A percentile compares a stretch with the other conserved stretches of the same genome.
These are phyloP conservation scores for Lasaia peninsularis DNA, from an alignment of 1,140 invertebrate genomes.

Conservation along the genomic window DNA sequence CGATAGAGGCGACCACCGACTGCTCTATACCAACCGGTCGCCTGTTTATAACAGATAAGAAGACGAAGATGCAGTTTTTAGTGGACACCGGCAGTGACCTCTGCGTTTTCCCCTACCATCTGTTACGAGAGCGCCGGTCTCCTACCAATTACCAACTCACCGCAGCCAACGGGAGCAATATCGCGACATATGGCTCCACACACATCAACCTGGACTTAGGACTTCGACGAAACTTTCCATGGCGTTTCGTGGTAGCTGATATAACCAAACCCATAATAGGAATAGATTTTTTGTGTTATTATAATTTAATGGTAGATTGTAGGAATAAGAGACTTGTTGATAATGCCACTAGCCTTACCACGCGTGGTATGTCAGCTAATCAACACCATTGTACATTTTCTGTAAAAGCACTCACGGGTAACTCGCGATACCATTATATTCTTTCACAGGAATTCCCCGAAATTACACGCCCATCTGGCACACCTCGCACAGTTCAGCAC, in stretches of 20 bases:
- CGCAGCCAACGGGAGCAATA: slow-evolving; percentile 3
- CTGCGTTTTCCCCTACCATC: slow-evolving; percentile 14
- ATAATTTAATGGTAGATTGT: slow-evolving; percentile 10
- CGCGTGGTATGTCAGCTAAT: neutral
- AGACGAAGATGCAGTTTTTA: slow-evolving; percentile 19
- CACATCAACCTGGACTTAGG: neutral
- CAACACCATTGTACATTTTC: neutral
- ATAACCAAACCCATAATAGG: neutral
- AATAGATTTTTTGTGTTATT: neutral
- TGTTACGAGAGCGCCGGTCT: neutral
- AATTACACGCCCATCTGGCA: slow-evolving; percentile 8
- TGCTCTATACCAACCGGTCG: slow-evolving; percentile 12
- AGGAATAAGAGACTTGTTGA: slow-evolving; percentile 5
- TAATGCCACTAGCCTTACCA: neutral
- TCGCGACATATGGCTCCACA: neutral
- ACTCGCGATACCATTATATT: neutral
- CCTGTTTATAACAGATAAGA: slow-evolving; percentile 25
- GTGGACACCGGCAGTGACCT: slow-evolving; percentile 21
- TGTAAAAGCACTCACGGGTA: neutral
- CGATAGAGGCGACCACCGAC: slow-evolving; percentile 19
- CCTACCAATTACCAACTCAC: neutral
- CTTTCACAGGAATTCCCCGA: slow-evolving; percentile 1
- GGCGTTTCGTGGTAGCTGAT: slow-evolving; percentile 1
- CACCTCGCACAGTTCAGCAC: neutral
- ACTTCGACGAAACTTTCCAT: slow-evolving; percentile 4